Base-by-base conservation (phyloP, 2,113 vertebrate genomes). In the Mus pahari region DNA sequence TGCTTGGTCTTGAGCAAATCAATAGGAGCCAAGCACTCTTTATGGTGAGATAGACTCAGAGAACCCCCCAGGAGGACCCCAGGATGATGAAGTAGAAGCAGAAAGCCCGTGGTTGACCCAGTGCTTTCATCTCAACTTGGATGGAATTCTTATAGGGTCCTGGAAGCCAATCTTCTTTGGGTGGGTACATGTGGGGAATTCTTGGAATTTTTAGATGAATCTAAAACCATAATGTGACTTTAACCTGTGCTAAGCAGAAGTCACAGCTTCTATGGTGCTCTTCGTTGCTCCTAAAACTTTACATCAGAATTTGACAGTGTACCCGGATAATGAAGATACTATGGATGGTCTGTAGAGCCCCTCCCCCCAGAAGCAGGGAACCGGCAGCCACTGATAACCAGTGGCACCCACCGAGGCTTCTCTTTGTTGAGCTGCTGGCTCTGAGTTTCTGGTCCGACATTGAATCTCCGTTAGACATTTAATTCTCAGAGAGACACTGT, bases 121-220 rank as follows among this genome's bases (percentile, higher is more conserved):
- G 36, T 58, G 28, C 16, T 53, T 53, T 73, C 50, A 75, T 68
- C n/a, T 6, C 74, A 53, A 53, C n/a, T 24, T 66, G 28, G 55
- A n/a, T 10, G 60, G 86, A 42, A 81, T 48, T 24, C 33, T 71
- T 55, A 64, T 48, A 16, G 22, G 36, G 10, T 84, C 55, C 31
- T n/a, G 20, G 48, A 33, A 84, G 77, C 36, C 39, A 81, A n/a
- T 86, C 24, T 53, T 66, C 22, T 90, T 14, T 22, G 6, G 42
- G n/a, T 8, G 24, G 24, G 26, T 19, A 26, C 24, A 26, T 31
- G 71, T 42, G 71, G 0, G 87, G 0, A 95, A 86, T 64, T 86
- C 39, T 94, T 83, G 16, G 42, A 91, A 50, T 89, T 94, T 94
- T 95, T 9, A 13, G 12, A 70, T 31, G 66, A 50, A 74, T 24